A percentile compares a stretch with the other conserved stretches of the same genome.
Conservation (phyloP, 92 coral and sea anemone species). For the Desmophyllum pertusum region DNA sequence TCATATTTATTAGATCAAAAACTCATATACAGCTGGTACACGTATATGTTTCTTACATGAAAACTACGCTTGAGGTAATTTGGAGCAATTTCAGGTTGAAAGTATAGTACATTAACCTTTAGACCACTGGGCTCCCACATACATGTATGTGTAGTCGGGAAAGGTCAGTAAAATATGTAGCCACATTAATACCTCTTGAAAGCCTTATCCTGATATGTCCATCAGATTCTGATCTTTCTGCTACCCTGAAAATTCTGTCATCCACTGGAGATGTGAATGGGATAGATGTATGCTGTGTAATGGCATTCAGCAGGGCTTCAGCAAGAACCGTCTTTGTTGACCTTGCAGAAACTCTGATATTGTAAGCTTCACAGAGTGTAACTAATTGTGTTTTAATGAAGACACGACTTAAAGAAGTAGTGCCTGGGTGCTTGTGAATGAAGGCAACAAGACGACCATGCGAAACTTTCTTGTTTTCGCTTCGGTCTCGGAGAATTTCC, state of each 20-base stretch:
- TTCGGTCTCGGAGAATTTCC: not conserved
- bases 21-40: too few species aligned
- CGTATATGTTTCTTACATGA: too few species aligned
- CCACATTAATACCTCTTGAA: constrained; percentile 9
- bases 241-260: constrained; percentile 15
- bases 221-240: constrained; percentile 4
- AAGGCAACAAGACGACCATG: not conserved
- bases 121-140: too few species aligned
- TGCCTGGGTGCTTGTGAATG: not conserved
- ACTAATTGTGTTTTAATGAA: constrained; percentile 3
- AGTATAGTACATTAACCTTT: too few species aligned
- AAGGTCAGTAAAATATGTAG: too few species aligned
- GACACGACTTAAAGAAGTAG: not conserved
- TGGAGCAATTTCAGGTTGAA: too few species aligned
- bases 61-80: too few species aligned
- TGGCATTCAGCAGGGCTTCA: constrained; percentile 19
- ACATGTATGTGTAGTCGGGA: too few species aligned
- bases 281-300: constrained; percentile 2
- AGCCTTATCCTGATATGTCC: constrained; percentile 11
- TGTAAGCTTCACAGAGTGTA: constrained; percentile 26
- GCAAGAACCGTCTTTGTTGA: constrained; percentile 24
- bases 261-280: not conserved
- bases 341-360: not conserved
- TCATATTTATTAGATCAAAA: too few species aligned
- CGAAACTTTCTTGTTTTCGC: not conserved